Evolutionary conservation across 2,888 invertebrate species (phyloP).

Genomic region (Nebria brevicollis): DNA sequence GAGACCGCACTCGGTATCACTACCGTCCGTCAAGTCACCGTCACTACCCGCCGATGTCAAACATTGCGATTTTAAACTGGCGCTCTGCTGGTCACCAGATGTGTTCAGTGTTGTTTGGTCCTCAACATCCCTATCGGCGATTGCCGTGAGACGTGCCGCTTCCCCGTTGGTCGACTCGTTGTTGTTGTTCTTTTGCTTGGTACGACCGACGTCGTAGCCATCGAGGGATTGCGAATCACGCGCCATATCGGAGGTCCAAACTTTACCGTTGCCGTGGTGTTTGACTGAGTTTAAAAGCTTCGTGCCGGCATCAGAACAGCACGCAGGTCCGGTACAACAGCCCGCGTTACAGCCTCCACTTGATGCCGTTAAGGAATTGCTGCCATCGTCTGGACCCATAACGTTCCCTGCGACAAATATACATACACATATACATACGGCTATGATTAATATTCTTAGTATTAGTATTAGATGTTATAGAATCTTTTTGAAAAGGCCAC

Average conservation of each 20-base stretch:
- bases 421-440: not conserved
- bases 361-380: constrained; percentile 24
- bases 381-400: constrained; percentile 44
- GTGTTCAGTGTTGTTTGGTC: constrained; percentile 45
- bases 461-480: not conserved
- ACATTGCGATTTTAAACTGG: constrained; percentile 55
- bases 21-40: constrained; percentile 59
- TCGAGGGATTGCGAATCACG: constrained; percentile 27
- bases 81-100: constrained; percentile 49
- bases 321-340: constrained; percentile 6
- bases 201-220: constrained; percentile 44
- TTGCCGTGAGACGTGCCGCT: constrained; percentile 49
- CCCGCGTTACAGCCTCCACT: constrained; percentile 27
- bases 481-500: not conserved
- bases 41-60: constrained; percentile 52
- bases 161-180: constrained; percentile 58
- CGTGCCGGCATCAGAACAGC: not conserved
- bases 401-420: constrained; percentile 34
- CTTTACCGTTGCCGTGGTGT: constrained; percentile 34
- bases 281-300: not conserved
- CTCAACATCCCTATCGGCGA: constrained; percentile 43
- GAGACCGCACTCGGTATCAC: constrained; percentile 78
- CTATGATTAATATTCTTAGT: not conserved
- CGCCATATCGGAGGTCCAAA: constrained; percentile 47
- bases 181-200: constrained; percentile 57